Base-by-base conservation (phyloP, 2,888 invertebrate genomes). In the Chaetogeoica ovagalla region DNA sequence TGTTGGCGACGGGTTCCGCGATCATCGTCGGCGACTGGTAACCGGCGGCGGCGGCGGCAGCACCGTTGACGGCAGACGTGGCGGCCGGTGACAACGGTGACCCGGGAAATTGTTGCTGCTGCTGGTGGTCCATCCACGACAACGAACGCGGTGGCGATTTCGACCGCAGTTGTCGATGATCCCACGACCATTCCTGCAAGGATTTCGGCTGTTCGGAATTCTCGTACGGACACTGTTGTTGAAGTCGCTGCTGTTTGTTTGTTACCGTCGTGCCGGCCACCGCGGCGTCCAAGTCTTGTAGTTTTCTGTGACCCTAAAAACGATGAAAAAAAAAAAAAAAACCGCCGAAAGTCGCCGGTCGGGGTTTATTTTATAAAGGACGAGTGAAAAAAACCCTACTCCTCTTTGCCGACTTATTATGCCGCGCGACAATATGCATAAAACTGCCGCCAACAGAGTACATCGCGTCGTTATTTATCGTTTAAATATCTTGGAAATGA, bases 261-360 rank as follows among this genome's bases (percentile, higher is more conserved):
- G 37, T 15, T 8, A 13, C 6, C 8, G 43, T 13, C 17, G 17
- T 19, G 13, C 13, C 15, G 7, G 37, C 39, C 21, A 17, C 37
- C 7, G 39, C 30, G 15, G 48, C 39, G 23, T 75, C 75, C 23
- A 75, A 30, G 7, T 75, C 75, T 11, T 13, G 65, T 7, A 75
- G 43, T 59, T 75, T 75, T 4, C 66, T 66, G 66, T 75, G 75
- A 23, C 75, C 75, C 75, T 75, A 60, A 21, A 60, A 59, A 59
- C n/a, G 39, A 39, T 9, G n/a, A 65, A 30, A 30, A 48, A 63
- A 37, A 63, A 39, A 39, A 37, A 39, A 39, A 65, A 48, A 52
- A 21, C 2, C 17, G 30, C 1, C 9, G 2, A 68, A 30, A 17
- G n/a, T 48, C 9, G 3, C n/a, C n/a, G n/a, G n/a, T n/a, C n/a